Percentiles rank a stretch among this genome's conserved stretches.
These are phyloP conservation scores for Ectemnius continuus DNA, from an alignment of 2,888 invertebrate genomes.

Conservation along the genomic window DNA sequence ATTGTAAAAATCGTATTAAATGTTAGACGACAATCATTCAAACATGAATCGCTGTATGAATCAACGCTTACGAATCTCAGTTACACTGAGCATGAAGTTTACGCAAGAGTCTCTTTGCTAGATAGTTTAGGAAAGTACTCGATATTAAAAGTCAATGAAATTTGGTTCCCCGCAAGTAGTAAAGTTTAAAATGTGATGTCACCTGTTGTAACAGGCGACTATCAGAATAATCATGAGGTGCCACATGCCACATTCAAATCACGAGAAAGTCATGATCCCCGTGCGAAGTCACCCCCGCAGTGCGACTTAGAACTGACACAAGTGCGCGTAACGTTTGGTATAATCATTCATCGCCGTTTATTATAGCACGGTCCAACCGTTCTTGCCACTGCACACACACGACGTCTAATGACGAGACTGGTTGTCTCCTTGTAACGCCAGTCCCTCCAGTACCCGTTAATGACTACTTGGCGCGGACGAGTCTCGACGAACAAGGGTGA, in stretches of 20 bases:
- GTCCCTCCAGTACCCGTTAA: conserved; percentile 74
- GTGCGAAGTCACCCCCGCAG: conserved; percentile 36
- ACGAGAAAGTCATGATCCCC: not conserved
- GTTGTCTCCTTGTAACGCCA: conserved; percentile 70
- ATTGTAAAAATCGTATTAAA: not conserved
- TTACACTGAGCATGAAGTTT: too few species aligned
- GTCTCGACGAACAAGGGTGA: conserved; percentile 26
- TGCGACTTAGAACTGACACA: not conserved
- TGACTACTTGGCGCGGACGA: conserved; percentile 59
- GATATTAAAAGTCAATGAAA: too few species aligned
- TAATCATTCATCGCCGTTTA: conserved; percentile 10
- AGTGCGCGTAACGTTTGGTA: conserved; percentile 18
- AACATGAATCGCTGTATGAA: too few species aligned
- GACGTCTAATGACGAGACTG: conserved; percentile 57
- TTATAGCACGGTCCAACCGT: conserved; percentile 30
- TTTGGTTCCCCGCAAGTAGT: too few species aligned
- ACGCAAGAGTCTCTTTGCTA: too few species aligned
- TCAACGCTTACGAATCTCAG: too few species aligned
- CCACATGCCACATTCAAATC: not conserved
- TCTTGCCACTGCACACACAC: conserved; percentile 76
- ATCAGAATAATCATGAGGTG: not conserved
- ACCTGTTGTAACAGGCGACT: too few species aligned
- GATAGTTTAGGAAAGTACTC: too few species aligned
- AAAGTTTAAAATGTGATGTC: too few species aligned
- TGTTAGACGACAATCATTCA: too few species aligned